Evolutionary conservation across 2,888 invertebrate genomes (phyloP).

Genomic region (Ctena decussata): DNA sequence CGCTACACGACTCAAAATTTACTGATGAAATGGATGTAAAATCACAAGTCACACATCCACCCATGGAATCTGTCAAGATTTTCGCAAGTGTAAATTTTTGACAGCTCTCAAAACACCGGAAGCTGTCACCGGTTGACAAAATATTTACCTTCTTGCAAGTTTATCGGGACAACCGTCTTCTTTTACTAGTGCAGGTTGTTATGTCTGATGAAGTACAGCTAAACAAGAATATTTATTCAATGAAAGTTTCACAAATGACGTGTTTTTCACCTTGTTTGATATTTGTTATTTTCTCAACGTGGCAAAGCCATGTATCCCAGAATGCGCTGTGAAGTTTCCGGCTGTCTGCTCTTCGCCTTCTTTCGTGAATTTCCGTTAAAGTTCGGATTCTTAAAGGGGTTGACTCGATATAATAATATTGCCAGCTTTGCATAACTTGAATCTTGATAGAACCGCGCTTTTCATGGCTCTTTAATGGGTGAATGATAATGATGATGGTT

Average conservation of each 20-base stretch:
- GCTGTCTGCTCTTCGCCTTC: neutral
- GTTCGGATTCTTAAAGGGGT: too few relatives aligned
- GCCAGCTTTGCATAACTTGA: too few relatives aligned
- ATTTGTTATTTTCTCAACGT: conserved; percentile 33
- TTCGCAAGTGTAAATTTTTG: neutral
- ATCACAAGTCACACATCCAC: too few relatives aligned
- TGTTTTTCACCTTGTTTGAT: neutral
- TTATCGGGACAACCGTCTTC: neutral
- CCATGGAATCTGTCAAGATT: too few relatives aligned
- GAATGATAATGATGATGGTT: too few relatives aligned
- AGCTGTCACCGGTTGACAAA: neutral
- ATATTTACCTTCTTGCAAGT: neutral
- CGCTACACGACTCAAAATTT: too few relatives aligned
- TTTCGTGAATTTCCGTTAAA: neutral
- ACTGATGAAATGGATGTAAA: too few relatives aligned
- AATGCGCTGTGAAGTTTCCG: conserved; percentile 35
- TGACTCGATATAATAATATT: too few relatives aligned
- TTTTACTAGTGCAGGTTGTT: neutral
- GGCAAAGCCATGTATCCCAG: conserved; percentile 69
- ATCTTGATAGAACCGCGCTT: too few relatives aligned
- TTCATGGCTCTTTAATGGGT: too few relatives aligned
- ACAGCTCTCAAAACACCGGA: neutral
- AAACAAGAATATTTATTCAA: too few relatives aligned
- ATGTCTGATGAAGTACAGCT: too few relatives aligned
- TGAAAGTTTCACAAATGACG: neutral